Conservation (phyloP, 2,888 invertebrate genomes). For the Sclerodermus sp. region DNA sequence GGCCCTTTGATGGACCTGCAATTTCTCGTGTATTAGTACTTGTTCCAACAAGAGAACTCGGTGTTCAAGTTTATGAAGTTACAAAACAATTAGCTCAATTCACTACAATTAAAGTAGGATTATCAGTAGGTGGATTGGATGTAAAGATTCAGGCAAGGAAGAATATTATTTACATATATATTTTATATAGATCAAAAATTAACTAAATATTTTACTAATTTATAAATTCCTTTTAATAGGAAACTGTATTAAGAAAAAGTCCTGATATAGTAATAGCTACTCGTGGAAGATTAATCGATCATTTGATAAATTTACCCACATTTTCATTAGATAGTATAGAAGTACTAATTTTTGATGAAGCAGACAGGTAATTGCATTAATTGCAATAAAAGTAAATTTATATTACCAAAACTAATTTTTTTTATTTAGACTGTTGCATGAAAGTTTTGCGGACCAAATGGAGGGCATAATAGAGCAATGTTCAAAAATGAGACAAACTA, state of each 20-base stretch:
- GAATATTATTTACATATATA: slow-evolving; percentile 26
- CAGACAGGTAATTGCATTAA: slow-evolving; percentile 63
- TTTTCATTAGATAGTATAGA: slow-evolving; percentile 90
- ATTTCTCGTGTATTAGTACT: slow-evolving; percentile 86
- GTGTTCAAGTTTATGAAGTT: slow-evolving; percentile 96
- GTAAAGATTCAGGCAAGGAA: slow-evolving; percentile 67
- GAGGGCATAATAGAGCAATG: slow-evolving; percentile 95
- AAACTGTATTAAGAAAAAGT: slow-evolving; percentile 79
- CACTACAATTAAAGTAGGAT: slow-evolving; percentile 77
- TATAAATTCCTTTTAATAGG: slow-evolving; percentile 59
- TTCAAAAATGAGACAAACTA: slow-evolving; percentile 87
- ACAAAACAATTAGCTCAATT: slow-evolving; percentile 88
- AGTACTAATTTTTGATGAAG: slow-evolving; percentile 79
- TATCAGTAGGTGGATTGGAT: slow-evolving; percentile 87
- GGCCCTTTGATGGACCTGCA: slow-evolving; percentile 70
- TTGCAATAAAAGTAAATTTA: background rate
- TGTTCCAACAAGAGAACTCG: slow-evolving; percentile 95
- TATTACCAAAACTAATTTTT: background rate
- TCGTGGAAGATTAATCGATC: slow-evolving; percentile 96
- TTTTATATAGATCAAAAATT: no score
- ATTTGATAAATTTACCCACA: slow-evolving; percentile 91
- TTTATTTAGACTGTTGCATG: slow-evolving; percentile 90
- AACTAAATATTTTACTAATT: background rate
- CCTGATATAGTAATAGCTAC: slow-evolving; percentile 98
- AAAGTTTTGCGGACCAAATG: slow-evolving; percentile 99